Evolutionary conservation across 2,797 vertebrate genomes (phyloP).

Genomic region (Psittacula derbiana): DNA sequence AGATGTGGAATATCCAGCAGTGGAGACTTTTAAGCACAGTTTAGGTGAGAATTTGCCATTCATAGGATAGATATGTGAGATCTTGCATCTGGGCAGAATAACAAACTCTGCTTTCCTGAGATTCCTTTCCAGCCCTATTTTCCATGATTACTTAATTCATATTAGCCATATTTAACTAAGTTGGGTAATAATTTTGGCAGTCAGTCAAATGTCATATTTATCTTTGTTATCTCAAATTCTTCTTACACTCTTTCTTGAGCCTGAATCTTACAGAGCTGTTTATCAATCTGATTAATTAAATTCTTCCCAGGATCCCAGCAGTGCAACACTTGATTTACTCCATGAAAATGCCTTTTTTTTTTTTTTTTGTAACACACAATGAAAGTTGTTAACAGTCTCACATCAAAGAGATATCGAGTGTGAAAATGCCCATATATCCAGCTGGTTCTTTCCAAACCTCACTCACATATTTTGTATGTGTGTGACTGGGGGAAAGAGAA

Average conservation of each 20-base stretch:
- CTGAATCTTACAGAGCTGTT: neutral
- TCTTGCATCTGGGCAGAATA: rapidly evolving
- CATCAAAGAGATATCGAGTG: neutral
- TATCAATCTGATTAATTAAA: neutral
- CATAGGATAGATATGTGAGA: neutral
- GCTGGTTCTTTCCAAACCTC: neutral
- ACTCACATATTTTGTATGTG: neutral
- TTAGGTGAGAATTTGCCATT: neutral
- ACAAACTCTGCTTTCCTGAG: neutral
- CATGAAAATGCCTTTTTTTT: neutral
- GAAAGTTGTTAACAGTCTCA: neutral
- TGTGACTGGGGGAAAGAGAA: neutral
- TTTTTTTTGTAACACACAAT: neutral
- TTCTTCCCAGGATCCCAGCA: neutral
- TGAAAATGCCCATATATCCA: neutral
- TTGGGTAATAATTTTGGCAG: neutral
- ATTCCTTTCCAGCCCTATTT: neutral
- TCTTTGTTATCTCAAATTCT: neutral
- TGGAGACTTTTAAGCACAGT: neutral
- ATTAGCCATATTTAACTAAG: neutral
- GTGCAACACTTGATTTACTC: neutral
- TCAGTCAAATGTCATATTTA: neutral
- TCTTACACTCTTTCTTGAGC: neutral
- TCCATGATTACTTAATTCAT: neutral
- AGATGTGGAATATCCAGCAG: neutral